Evolutionary conservation across 1,140 invertebrate species (phyloP), one percentile per base, ranked within the genome.

Genomic region (Zaprionus lachaisei): DNA sequence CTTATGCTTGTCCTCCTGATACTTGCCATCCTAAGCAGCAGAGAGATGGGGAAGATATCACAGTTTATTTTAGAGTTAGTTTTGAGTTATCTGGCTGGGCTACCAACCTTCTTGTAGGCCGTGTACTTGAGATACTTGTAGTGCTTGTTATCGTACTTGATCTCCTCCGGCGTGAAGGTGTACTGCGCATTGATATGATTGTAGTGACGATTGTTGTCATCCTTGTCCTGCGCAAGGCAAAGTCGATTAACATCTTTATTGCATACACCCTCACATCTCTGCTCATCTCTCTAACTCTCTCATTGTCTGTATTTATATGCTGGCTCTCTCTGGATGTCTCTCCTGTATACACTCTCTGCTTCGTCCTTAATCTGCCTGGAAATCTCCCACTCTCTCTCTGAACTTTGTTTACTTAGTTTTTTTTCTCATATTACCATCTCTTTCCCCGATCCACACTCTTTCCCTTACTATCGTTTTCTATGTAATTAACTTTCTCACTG

Each of bases 71-170:
- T 31, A 0, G 17, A 5, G 22, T 44, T 5, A 24, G 20, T 17
- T 38, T 4, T n/a, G n/a, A 22, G 24, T 51, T 34, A 15, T 2
- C 6, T 51, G 26, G 1, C 0, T 51, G 47, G 9, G n/a, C 54
- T 20, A 57, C 81, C 80, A 54, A 93, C 92, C 91, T 96, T 96
- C 81, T 94, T 90, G 77, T 95, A 95, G 84, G 96, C 96, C 22
- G 95, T 95, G 86, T 96, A 96, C 92, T 96, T 96, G 79, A 96
- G 95, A 87, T 96, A 96, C 82, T 96, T 96, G 93, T 96, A 96
- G 92, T 96, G 96, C 93, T 96, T 96, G 94, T 96, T 96, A 80
- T 96, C 96, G 83, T 96, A 96, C 91, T 96, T 96, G 92, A 96
- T 96, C 91, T 96, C 96, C 81, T 96, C 95, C 6, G 96, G 95